Base-by-base conservation (phyloP, 2,113 vertebrate genomes). In the Phodopus roborovskii region DNA sequence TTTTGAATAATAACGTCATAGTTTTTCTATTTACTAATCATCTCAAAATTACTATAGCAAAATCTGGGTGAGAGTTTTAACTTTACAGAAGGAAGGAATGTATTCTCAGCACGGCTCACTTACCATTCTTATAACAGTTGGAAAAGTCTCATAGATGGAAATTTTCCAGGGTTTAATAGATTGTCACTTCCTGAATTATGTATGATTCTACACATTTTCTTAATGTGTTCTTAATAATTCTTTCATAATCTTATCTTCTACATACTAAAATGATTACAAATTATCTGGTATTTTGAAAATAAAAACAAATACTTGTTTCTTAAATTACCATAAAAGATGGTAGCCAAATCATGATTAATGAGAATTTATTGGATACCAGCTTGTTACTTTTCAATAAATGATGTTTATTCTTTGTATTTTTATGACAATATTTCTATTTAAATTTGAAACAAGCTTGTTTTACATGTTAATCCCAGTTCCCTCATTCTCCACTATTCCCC, bases 281-380 rank as follows among this genome's bases (percentile, higher is more conserved):
- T 50, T 90, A 73, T 48, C 33, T 79, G 12, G 36, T 81, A 77
- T 74, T 88, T 94, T 91, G 4, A 48, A 94, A 93, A 94, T 11
- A n/a, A 58, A 94, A 96, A 77, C 16, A 85, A 50, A 86, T 53
- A 82, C 1, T n/a, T 91, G 74, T 9, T 75, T 97, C 26, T 88
- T 94, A 73, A 88, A 11, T 93, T 96, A 81, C 85, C 53, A 17
- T 79, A 84, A 86, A 74, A 87, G 9, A 16, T 24, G 15, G 91
- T 94, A 84, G 24, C 79, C 53, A 88, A 96, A 94, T 96, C 17
- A 92, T 86, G 56, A 91, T 95, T 96, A 91, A 92, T 73, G 36
- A 93, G 19, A 28, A 82, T 26, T 78, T 92, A 86, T 45, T 95
- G 58, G 24, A 75, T 88, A 90, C 7, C 17, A 97, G 77, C 20